These are phyloP conservation scores for Distichodus sexfasciatus DNA, from an alignment of 2,797 vertebrate genomes.

Conservation along the genomic window DNA sequence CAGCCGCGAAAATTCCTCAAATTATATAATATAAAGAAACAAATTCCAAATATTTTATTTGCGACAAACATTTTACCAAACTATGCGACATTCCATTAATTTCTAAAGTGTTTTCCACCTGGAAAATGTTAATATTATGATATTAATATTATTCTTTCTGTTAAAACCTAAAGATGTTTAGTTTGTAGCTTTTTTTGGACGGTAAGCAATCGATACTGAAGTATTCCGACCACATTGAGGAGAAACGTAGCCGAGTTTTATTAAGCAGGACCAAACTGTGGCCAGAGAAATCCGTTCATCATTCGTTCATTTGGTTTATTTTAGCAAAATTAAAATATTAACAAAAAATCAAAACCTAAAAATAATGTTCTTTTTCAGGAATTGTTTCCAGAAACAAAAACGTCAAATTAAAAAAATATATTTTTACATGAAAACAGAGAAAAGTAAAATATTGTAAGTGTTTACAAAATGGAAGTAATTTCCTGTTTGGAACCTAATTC, in stretches of 20 bases:
- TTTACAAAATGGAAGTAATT: no score
- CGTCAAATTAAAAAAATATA: no score
- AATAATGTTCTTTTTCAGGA: no score
- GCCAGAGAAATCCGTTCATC: no score
- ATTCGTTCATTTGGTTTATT: no score
- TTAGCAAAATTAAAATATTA: no score
- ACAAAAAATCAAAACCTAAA: no score
- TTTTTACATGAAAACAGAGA: no score
- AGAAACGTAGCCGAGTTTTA: constrained; percentile 35
- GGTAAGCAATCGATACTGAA: constrained; percentile 33
- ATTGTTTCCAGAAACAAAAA: no score
- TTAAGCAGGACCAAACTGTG: constrained; percentile 45
- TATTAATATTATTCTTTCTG: not conserved
- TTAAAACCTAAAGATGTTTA: constrained; percentile 8
- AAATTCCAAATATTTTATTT: not conserved
- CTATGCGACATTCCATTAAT: constrained; percentile 43
- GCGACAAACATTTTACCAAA: constrained; percentile 8
- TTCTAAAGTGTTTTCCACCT: constrained; percentile 27
- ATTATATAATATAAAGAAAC: not conserved
- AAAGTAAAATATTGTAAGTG: no score
- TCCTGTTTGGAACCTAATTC: no score
- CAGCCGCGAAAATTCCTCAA: not conserved
- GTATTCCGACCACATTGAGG: constrained; percentile 6
- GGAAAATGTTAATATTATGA: not conserved
- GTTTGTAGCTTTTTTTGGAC: constrained; percentile 1